Conservation (phyloP, 2,113 vertebrate genomes). For the Mesoclemmys tuberculata region DNA sequence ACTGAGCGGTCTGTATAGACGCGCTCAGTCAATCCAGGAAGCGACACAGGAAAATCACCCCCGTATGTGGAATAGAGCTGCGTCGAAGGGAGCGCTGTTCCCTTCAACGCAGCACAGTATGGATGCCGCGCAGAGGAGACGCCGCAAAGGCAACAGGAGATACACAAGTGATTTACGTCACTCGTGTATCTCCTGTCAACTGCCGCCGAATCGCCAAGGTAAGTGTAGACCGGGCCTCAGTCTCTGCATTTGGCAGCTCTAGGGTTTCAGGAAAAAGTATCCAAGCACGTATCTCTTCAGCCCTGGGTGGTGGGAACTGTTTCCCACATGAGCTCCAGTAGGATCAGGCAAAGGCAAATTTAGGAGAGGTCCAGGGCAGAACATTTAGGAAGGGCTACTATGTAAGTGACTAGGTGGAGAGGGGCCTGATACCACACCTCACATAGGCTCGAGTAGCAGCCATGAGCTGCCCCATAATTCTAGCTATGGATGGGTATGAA, state of each 20-base stretch:
- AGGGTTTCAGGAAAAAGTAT: background rate
- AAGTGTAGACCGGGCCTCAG: no score
- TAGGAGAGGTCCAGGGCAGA: background rate
- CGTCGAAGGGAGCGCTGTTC: no score
- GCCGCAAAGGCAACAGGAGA: no score
- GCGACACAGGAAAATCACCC: no score
- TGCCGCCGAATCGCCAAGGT: no score
- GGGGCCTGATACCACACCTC: background rate
- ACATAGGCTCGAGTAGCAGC: background rate
- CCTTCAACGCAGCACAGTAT: no score
- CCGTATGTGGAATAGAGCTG: no score
- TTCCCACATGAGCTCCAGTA: fast-evolving
- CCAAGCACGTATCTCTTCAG: background rate
- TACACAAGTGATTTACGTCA: no score
- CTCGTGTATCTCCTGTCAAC: no score
- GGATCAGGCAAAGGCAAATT: fast-evolving
- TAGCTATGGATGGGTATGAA: background rate
- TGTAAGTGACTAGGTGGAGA: fast-evolving
- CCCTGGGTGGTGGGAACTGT: background rate
- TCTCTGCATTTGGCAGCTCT: background rate
- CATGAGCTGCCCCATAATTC: background rate
- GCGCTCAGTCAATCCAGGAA: no score
- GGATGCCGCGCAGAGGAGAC: no score
- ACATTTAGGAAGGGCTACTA: background rate
- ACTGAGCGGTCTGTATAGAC: no score